Percentiles rank a stretch among this genome's conserved stretches.
Evolutionary conservation across 2,113 vertebrate genomes (phyloP).

Genomic region (Pygoscelis adeliae): DNA sequence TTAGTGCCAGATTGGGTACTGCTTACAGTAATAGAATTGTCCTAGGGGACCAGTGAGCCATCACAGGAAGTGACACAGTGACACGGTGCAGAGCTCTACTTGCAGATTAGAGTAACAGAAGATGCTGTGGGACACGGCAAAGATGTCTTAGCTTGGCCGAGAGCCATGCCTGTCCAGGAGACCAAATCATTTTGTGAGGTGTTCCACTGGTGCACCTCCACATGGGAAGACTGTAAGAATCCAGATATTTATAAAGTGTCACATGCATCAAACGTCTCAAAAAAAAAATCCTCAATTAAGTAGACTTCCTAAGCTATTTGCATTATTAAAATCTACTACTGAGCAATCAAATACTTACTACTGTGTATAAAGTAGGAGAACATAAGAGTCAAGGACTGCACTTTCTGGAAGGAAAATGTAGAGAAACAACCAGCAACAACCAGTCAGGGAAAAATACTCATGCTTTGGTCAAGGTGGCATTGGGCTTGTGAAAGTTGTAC

Average conservation of each 20-base stretch:
- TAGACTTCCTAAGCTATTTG: background rate
- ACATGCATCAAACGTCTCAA: background rate
- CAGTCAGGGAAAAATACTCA: background rate
- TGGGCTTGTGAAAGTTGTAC: background rate
- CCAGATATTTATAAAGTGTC: background rate
- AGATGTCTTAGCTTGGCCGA: background rate
- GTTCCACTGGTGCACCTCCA: background rate
- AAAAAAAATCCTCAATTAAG: background rate
- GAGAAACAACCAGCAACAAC: background rate
- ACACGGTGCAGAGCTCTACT: background rate
- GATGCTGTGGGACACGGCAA: background rate
- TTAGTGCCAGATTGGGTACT: background rate
- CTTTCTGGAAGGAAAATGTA: background rate
- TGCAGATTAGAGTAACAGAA: background rate
- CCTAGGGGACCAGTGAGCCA: background rate
- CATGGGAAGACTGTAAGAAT: background rate
- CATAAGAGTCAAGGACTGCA: background rate
- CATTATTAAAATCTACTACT: background rate
- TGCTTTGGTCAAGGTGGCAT: background rate
- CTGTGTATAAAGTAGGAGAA: background rate
- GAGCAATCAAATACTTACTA: background rate
- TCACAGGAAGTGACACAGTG: background rate
- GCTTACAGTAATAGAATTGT: background rate
- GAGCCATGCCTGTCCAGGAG: background rate
- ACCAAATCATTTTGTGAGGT: background rate